Evolutionary conservation across 2,113 vertebrate species (phyloP).

Genomic region (Sapayoa aenigma): DNA sequence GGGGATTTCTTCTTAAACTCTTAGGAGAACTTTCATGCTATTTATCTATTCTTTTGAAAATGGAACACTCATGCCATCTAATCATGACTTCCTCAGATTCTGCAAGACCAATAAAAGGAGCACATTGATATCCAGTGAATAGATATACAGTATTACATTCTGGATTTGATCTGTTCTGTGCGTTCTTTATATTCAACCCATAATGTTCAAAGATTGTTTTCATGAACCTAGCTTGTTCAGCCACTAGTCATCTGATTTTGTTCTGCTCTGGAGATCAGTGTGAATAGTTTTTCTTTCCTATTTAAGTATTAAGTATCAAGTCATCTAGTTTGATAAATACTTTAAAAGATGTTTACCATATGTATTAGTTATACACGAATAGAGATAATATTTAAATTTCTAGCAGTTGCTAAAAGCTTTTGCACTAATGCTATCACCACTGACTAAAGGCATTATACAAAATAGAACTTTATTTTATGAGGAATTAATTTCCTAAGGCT

Average conservation of each 20-base stretch:
- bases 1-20: conserved; percentile 52
- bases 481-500: not conserved
- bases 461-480: not conserved
- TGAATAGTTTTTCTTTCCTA: conserved; percentile 53
- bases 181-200: conserved; percentile 65
- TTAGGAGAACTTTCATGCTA: conserved; percentile 64
- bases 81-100: conserved; percentile 74
- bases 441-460: not conserved
- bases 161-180: conserved; percentile 66
- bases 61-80: conserved; percentile 72
- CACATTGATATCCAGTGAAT: conserved; percentile 77
- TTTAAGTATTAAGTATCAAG: not conserved
- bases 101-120: conserved; percentile 68
- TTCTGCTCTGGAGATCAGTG: conserved; percentile 40
- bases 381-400: not conserved
- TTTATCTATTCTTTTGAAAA: conserved; percentile 69
- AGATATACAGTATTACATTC: conserved; percentile 63
- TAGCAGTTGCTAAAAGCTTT: not conserved
- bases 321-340: not conserved
- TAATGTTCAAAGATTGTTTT: conserved; percentile 72
- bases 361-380: not conserved
- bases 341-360: not conserved
- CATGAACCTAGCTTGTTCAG: conserved; percentile 61
- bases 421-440: not conserved
- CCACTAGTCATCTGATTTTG: conserved; percentile 40